Percentiles rank a stretch among this genome's conserved stretches.
Conservation (phyloP, 1,140 invertebrate genomes). For the Stegodyphus dumicola region DNA sequence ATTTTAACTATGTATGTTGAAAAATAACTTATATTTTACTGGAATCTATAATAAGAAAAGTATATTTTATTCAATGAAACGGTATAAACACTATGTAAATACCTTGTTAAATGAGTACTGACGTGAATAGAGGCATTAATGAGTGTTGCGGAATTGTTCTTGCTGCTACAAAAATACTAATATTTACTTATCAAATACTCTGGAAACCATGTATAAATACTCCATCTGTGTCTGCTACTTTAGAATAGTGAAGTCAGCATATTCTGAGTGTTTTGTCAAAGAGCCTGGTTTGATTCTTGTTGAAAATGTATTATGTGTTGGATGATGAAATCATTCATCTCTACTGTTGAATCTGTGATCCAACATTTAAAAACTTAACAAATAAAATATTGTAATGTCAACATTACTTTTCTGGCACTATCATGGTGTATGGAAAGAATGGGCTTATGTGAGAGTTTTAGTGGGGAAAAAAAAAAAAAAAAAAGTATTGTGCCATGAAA, state of each 20-base stretch:
- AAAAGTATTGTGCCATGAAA: background rate
- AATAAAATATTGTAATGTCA: background rate
- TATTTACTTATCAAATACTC: conserved; percentile 20
- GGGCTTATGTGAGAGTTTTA: background rate
- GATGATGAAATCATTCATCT: conserved; percentile 2
- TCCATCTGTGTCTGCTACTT: conserved; percentile 40
- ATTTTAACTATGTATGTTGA: background rate
- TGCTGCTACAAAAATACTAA: conserved; percentile 7
- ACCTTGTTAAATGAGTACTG: conserved; percentile 17
- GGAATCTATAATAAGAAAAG: background rate
- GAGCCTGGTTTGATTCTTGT: conserved; percentile 47
- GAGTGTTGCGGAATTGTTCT: background rate
- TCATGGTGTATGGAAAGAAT: background rate
- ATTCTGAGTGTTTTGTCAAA: conserved; percentile 29
- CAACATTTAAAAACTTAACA: conserved; percentile 32
- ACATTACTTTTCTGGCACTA: background rate
- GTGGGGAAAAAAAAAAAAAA: background rate
- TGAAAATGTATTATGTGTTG: conserved; percentile 14
- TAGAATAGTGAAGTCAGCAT: conserved; percentile 25
- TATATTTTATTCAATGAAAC: background rate
- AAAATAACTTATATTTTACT: background rate
- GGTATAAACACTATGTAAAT: no score
- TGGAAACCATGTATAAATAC: conserved; percentile 33
- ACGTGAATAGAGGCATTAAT: background rate
- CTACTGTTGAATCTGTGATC: conserved; percentile 35